Evolutionary conservation across 2,797 vertebrate species (phyloP).

Genomic region (Chelonia mydas): DNA sequence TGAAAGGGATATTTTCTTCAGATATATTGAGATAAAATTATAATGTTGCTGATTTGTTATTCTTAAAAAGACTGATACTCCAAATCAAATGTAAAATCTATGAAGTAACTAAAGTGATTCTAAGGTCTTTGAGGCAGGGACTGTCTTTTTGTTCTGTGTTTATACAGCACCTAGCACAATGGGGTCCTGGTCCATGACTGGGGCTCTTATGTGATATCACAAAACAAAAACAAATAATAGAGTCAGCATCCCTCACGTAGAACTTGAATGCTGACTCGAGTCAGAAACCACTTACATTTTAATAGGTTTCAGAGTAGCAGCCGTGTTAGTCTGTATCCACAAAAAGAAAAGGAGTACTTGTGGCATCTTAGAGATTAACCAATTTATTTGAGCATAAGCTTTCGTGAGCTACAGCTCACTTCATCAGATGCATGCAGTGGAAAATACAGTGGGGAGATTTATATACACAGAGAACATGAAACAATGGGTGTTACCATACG

Average conservation of each 20-base stretch:
- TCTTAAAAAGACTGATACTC: neutral
- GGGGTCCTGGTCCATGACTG: neutral
- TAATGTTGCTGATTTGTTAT: neutral
- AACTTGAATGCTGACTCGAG: neutral
- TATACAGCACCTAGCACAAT: neutral
- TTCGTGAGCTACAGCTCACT: too few species aligned
- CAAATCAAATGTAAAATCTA: neutral
- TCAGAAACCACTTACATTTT: neutral
- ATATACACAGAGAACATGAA: too few species aligned
- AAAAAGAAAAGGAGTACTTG: too few species aligned
- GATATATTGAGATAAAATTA: neutral
- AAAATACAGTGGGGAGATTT: too few species aligned
- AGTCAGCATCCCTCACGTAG: neutral
- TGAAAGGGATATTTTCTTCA: neutral
- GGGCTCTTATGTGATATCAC: neutral
- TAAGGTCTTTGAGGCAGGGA: neutral
- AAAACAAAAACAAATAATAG: neutral
- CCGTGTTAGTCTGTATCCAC: too few species aligned
- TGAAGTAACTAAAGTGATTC: neutral
- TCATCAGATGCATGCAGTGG: too few species aligned
- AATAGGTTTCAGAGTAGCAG: neutral
- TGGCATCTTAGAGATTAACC: too few species aligned
- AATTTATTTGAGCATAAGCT: too few species aligned
- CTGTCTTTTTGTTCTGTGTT: neutral
- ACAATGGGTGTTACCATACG: too few species aligned